Base-by-base conservation (phyloP, 2,888 invertebrate species). In the Acrocyrtus sp. region DNA sequence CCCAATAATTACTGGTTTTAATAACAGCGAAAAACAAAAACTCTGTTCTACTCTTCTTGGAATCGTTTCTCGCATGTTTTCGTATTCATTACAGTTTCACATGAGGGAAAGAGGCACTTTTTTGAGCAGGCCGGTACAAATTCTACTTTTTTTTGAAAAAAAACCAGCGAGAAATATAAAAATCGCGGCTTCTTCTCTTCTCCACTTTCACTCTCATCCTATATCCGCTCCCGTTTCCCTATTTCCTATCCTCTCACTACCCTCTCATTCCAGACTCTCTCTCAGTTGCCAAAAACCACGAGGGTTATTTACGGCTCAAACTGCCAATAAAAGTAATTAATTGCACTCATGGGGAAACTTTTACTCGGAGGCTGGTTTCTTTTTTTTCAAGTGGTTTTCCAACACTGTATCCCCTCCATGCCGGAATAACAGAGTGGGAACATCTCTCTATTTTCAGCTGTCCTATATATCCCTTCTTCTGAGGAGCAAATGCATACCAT, bases 311-410 rank as follows among this genome's bases (percentile, higher is more conserved):
- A 77, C 75, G 77, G 77, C 69, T 69, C 62, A 66, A 73, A 69
- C 75, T 77, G 77, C 75, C 77, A 77, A 77, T 77, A 77, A 77
- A 75, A 75, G 77, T 77, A 77, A 77, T 77, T 77, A 77, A 77
- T 77, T 75, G 70, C 70, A 70, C 77, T 70, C 77, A 48, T 60
- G 77, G 69, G 77, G 66, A 75, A 74, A 74, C 74, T 74, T 74
- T 69, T 68, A 63, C 58, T 65, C 48, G 66, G 62, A 74, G 62
- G 39, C 51, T 63, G 70, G 63, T 50, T 54, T n/a, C n/a, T n/a
- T n/a, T 53, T 56, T 70, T 72, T 63, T 72, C 53, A 72, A 72
- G 72, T 72, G 72, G 72, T 72, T 72, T n/a, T 72, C 72, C 53
- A 54, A 54, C 63, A 63, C 60, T 60, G 19, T 29, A 12, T 24